phyloP scores from a whole-genome alignment of 1,140 invertebrate species.

The Aphaenogaster rudis region DNA sequence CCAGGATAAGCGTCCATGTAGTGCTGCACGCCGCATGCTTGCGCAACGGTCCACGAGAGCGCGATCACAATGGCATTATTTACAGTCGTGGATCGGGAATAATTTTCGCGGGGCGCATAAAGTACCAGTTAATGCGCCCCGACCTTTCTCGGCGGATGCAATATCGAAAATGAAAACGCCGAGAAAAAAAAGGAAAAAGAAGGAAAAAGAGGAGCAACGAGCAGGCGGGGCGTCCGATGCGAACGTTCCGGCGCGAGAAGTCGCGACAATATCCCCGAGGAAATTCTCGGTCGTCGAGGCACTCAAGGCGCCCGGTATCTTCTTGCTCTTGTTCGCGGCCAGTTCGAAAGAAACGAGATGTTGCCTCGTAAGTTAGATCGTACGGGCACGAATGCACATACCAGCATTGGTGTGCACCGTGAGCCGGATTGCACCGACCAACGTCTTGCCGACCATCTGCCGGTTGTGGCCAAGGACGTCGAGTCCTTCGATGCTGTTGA shows the following conservation, averaged over 20 bases:
- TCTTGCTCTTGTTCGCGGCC: constrained; percentile 67
- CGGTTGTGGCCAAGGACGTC: constrained; percentile 79
- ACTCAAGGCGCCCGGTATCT: constrained; percentile 62
- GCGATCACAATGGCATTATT: constrained; percentile 46
- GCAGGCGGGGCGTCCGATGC: constrained; percentile 1
- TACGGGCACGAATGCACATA: constrained; percentile 62
- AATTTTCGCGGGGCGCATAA: constrained; percentile 48
- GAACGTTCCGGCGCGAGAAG: constrained; percentile 46
- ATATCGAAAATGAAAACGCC: constrained; percentile 20
- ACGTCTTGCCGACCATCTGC: constrained; percentile 79
- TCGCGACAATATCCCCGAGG: constrained; percentile 63
- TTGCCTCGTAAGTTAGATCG: constrained; percentile 63
- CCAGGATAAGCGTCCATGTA: constrained; percentile 31
- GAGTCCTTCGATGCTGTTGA: constrained; percentile 68
- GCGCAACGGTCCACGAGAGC: constrained; percentile 34
- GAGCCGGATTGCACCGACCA: constrained; percentile 60
- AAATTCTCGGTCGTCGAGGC: constrained; percentile 67
- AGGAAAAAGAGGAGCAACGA: neutral
- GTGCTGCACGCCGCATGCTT: constrained; percentile 11
- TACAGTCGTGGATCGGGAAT: constrained; percentile 42
- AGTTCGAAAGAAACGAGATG: constrained; percentile 69
- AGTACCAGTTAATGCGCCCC: constrained; percentile 39
- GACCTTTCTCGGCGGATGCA: constrained; percentile 33
- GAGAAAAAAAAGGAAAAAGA: neutral
- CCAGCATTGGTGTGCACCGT: constrained; percentile 53